These are phyloP conservation scores for Lepus townsendii DNA, from an alignment of 2,797 vertebrate species.

Conservation along the genomic window DNA sequence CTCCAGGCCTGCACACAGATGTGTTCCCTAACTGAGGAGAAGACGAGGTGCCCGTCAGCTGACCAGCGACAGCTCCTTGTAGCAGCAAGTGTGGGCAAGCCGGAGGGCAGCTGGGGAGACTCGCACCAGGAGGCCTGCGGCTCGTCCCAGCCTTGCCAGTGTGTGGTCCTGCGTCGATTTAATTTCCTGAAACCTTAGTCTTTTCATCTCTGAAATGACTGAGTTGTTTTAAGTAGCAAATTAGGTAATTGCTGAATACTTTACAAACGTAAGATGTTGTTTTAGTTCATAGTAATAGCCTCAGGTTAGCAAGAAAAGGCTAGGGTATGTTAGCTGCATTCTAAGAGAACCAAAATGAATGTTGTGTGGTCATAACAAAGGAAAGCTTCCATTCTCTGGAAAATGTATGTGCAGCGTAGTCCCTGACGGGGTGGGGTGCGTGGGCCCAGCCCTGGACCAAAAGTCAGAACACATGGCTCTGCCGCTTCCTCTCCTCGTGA, in stretches of 20 bases:
- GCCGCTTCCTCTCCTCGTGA: neutral
- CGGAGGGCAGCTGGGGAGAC: neutral
- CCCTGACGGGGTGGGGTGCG: neutral
- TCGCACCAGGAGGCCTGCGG: neutral
- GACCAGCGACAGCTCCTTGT: neutral
- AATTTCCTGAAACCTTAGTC: neutral
- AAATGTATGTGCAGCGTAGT: neutral
- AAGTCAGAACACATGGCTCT: neutral
- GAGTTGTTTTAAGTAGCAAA: neutral
- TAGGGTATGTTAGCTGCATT: neutral
- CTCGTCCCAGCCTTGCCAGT: neutral
- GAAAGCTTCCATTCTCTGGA: neutral
- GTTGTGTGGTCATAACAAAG: neutral
- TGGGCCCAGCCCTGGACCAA: neutral
- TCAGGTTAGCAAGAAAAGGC: neutral
- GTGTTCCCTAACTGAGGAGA: neutral
- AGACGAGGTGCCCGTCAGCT: neutral
- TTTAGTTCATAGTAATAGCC: neutral
- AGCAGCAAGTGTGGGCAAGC: neutral
- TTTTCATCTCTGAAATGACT: constrained; percentile 27
- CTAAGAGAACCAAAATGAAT: neutral
- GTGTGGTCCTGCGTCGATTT: neutral
- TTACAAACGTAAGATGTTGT: neutral
- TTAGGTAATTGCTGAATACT: neutral
- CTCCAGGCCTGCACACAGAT: neutral